Evolutionary conservation across 2,797 vertebrate species (phyloP).

Genomic region (Octomys mimax): DNA sequence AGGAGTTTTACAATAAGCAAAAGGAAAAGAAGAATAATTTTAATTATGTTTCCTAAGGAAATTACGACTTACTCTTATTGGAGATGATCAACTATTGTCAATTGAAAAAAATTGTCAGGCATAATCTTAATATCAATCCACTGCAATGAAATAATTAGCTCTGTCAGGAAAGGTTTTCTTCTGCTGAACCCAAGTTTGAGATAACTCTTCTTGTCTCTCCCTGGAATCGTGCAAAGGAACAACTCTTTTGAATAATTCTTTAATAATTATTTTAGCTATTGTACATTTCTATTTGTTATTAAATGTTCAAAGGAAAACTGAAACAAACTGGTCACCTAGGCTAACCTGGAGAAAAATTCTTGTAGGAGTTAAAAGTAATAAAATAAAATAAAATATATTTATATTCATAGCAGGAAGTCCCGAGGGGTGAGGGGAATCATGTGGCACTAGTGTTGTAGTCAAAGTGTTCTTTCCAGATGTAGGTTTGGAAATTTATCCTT

Average conservation of each 20-base stretch:
- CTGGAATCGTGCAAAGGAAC: conserved; percentile 35
- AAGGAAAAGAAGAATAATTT: conserved; percentile 54
- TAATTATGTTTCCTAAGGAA: conserved; percentile 37
- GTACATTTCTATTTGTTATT: conserved; percentile 52
- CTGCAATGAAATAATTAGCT: conserved; percentile 62
- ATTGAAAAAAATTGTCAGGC: conserved; percentile 5
- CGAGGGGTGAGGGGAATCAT: background rate
- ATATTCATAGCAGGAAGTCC: conserved; percentile 37
- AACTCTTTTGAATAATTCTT: conserved; percentile 42
- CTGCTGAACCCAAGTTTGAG: conserved; percentile 13
- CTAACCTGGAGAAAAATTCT: background rate
- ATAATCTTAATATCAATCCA: conserved; percentile 13
- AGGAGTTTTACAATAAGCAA: conserved; percentile 6
- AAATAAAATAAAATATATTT: conserved; percentile 36
- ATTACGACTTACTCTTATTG: conserved; percentile 37
- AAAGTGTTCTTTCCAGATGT: conserved; percentile 52
- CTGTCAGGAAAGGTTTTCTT: conserved; percentile 44
- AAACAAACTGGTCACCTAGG: conserved; percentile 29
- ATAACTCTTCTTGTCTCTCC: conserved; percentile 37
- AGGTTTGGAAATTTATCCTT: conserved; percentile 25
- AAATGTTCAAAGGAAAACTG: conserved; percentile 46
- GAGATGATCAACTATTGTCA: conserved; percentile 40
- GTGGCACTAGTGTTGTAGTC: background rate
- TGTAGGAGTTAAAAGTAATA: conserved; percentile 32
- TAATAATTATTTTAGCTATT: conserved; percentile 61